These are phyloP conservation scores for Adineta ricciae DNA, from an alignment of 2,888 invertebrate genomes.

Conservation along the genomic window DNA sequence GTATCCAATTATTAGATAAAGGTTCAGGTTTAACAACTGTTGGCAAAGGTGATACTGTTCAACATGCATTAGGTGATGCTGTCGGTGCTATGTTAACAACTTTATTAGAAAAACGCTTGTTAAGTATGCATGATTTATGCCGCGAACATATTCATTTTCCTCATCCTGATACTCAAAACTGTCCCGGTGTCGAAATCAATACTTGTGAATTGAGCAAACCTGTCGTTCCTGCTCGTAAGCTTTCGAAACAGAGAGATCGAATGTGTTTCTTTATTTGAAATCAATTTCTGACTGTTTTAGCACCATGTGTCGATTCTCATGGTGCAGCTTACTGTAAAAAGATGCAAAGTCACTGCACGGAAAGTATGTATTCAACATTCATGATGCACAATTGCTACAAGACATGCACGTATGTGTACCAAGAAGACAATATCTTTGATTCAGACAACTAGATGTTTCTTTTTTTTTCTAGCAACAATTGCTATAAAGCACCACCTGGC, in stretches of 20 bases:
- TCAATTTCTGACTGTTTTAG: not conserved
- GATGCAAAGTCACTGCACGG: constrained; percentile 15
- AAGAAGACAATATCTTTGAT: not conserved
- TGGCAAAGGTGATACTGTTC: constrained; percentile 26
- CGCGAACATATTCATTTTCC: constrained; percentile 28
- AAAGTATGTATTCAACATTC: constrained; percentile 19
- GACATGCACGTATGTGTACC: constrained; percentile 29
- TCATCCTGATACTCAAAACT: constrained; percentile 28
- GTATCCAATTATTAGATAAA: constrained; percentile 30
- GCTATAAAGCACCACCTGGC: not conserved
- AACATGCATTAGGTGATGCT: constrained; percentile 33
- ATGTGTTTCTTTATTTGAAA: not conserved
- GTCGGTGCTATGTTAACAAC: constrained; percentile 23
- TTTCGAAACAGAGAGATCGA: not conserved
- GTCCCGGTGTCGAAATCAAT: constrained; percentile 23
- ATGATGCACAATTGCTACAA: constrained; percentile 31
- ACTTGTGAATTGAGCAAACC: constrained; percentile 32
- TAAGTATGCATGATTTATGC: constrained; percentile 33
- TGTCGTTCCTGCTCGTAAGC: not conserved
- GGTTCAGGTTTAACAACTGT: constrained; percentile 24
- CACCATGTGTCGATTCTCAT: constrained; percentile 25
- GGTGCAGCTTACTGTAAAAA: constrained; percentile 27
- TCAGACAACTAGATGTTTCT: not conserved
- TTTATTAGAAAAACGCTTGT: constrained; percentile 21
- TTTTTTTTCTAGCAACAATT: not conserved